Conservation (phyloP, 2,888 invertebrate species). For the Pogonocherus hispidulus region DNA sequence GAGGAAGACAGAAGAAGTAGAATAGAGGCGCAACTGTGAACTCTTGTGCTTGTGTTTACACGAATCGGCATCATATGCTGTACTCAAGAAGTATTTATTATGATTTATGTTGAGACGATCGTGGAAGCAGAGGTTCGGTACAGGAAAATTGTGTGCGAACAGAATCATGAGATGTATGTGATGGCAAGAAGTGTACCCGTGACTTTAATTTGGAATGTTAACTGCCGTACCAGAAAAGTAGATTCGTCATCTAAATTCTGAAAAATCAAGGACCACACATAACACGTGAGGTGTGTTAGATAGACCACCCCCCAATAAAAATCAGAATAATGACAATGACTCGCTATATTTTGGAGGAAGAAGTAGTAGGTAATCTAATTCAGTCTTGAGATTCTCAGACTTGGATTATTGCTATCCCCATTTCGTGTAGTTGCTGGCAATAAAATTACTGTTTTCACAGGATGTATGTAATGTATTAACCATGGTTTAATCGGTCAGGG, state of each 20-base stretch:
- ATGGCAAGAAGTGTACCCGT: not conserved
- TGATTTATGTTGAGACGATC: conserved; percentile 33
- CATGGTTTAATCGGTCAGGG: too few species aligned
- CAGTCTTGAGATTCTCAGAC: too few species aligned
- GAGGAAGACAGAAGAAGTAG: conserved; percentile 41
- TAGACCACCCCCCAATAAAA: not conserved
- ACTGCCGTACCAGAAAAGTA: not conserved
- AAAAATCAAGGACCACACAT: not conserved
- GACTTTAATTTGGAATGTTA: not conserved
- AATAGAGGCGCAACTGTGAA: conserved; percentile 42
- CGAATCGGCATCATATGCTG: conserved; percentile 35
- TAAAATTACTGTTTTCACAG: too few species aligned
- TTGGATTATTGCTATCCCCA: too few species aligned
- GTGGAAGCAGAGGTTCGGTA: not conserved
- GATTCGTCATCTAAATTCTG: not conserved
- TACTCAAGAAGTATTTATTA: conserved; percentile 32
- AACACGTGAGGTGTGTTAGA: not conserved
- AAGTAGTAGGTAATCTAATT: not conserved
- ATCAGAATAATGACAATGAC: not conserved
- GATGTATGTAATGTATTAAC: too few species aligned
- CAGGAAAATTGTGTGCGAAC: conserved; percentile 5
- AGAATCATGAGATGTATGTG: not conserved
- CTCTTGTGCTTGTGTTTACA: conserved; percentile 41
- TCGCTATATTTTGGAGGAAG: not conserved
- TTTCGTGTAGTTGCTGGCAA: too few species aligned